Evolutionary conservation across 2,113 vertebrate genomes (phyloP), one percentile per base, ranked within the genome.

Genomic region (Phalacrocorax pelagicus): DNA sequence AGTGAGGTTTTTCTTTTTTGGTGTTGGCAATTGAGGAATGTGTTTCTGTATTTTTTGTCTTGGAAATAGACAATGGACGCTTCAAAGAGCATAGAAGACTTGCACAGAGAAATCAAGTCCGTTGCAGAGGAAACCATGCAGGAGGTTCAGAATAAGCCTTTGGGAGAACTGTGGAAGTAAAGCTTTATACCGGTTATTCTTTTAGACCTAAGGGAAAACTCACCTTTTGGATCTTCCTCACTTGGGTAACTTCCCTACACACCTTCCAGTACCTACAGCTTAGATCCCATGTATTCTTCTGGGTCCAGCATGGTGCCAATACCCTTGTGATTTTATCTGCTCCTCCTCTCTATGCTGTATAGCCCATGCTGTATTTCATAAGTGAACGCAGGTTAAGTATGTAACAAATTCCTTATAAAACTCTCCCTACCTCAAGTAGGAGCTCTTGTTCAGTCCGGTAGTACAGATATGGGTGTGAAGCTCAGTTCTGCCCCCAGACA

Each of bases 111-210:
- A 88, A 99, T 99, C 95, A 96, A 85, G 32, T 70, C 18, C 1
- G 78, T 98, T 13, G 98, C 97, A n/a, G 95, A 99, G 40, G 93
- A 97, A 3, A 82, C 92, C 18, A 98, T 99, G 29, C 69, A 47
- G 30, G 62, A 89, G 3, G 98, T 97, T 8, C 92, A 97, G 23
- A 84, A 97, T 57, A 95, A 91, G 78, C 98, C 98, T 1, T 90
- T 99, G 7, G 98, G 96, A 82, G 97, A 98, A 62, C 98, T 99
- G 7, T 99, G 99, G 99, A 98, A 97, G 46, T 99, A 89, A 91
- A 82, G 58, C 85, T 46, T 74, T 16, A 16, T 24, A 15, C 23
- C 23, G 34, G 38, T n/a, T 58, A 30, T 66, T 55, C 23, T 36
- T 69, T 63, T 19, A 38, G 30, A 38, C 32, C 27, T 8, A 51